Percentiles rank a stretch among this genome's conserved stretches.
Evolutionary conservation across 1,140 invertebrate genomes (phyloP).

Genomic region (Heliconius hewitsoni): DNA sequence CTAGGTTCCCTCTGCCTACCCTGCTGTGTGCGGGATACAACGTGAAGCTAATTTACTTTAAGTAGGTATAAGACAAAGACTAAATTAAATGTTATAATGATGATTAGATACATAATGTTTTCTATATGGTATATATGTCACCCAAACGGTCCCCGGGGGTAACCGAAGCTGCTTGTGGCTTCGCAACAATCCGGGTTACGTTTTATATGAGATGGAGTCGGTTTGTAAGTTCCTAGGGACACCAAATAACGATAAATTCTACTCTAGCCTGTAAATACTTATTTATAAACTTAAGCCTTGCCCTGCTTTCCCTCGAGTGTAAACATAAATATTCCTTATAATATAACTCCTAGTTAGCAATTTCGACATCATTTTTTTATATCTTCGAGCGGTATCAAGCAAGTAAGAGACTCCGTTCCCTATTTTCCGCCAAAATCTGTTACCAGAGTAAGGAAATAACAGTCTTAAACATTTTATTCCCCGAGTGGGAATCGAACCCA

Average conservation of each 20-base stretch:
- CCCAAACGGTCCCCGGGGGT: neutral
- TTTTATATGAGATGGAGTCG: neutral
- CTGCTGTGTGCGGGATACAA: no score
- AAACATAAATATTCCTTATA: neutral
- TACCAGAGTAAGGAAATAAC: no score
- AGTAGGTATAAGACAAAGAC: no score
- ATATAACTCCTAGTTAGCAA: neutral
- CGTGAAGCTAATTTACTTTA: no score
- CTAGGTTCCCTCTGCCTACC: no score
- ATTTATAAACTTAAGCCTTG: neutral
- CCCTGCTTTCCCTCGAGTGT: neutral
- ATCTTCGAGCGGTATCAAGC: no score
- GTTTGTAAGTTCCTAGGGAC: neutral
- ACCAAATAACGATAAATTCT: neutral
- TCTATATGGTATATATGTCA: neutral
- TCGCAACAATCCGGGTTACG: neutral
- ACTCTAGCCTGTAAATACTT: neutral
- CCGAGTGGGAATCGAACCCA: no score
- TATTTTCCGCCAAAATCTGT: no score
- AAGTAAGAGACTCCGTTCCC: no score
- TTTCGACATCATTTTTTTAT: no score
- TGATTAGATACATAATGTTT: neutral
- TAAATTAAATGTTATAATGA: neutral
- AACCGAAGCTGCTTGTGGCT: conserved; percentile 4
- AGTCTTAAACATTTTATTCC: no score